Base-by-base conservation (phyloP, 2,888 invertebrate genomes). In the Amphipoea lucens region DNA sequence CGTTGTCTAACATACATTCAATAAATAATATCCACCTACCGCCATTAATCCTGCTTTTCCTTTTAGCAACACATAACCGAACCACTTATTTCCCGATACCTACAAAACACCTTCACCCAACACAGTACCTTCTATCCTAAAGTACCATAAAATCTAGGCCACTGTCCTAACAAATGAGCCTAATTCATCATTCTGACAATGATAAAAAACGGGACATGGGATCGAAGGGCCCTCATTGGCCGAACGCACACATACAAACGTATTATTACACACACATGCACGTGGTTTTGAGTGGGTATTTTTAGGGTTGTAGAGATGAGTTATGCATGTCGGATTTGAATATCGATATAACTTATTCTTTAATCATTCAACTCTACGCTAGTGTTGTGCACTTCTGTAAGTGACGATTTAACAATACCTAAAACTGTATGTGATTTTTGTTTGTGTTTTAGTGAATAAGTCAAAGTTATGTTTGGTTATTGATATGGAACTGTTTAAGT, bases 171-270 rank as follows among this genome's bases (percentile, higher is more conserved):
- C 89, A 90, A 93, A 95, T 93, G 92, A 90, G 88, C 57, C 87
- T 90, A 90, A 95, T 95, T 87, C 92, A 88, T 95, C 95, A 94
- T 93, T 88, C 90, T 94, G 95, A 94, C 95, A 95, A 91, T 94
- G 95, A 95, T 91, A 92, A 91, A 60, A 94, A 92, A 87, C 90
- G 89, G 89, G 87, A 79, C 82, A 82, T 75, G 67, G 60, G 85
- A 87, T 88, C 87, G 87, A 78, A 86, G 75, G 84, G 72, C 77
- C 75, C 76, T 83, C 79, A 82, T 78, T 83, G 85, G 81, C 65
- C 79, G 74, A 42, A 76, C 79, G 42, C 84, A 79, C 82, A 79
- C 67, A 48, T 54, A 2, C 6, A 17, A 48, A 70, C 29, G 7
- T 23, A 57, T 62, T 63, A 67, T 20, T 36, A 73, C 73, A 14